Percentiles rank a stretch among this genome's conserved stretches.
Evolutionary conservation across 2,888 invertebrate genomes (phyloP).

Genomic region (Mesorhabditis belari): DNA sequence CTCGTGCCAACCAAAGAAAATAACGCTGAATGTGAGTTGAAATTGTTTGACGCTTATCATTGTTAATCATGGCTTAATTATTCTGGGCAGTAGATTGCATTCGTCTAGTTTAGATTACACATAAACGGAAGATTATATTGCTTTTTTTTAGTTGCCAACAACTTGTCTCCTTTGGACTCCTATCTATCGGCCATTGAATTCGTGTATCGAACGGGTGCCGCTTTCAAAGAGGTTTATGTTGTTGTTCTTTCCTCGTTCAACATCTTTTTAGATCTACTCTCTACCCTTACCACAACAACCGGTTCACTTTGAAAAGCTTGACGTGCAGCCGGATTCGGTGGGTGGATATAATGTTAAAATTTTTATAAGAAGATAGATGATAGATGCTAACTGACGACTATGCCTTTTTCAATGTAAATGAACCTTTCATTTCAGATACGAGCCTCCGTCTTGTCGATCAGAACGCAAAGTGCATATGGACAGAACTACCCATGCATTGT

Average conservation of each 20-base stretch:
- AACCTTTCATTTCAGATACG: neutral
- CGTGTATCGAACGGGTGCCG: neutral
- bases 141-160: neutral
- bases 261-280: neutral
- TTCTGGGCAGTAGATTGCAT: neutral
- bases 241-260: neutral
- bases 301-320: no score
- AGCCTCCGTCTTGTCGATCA: slow-evolving; percentile 2
- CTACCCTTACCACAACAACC: neutral
- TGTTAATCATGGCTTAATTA: no score
- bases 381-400: neutral
- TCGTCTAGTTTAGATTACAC: neutral
- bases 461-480: slow-evolving; percentile 3
- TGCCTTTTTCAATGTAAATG: no score
- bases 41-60: no score
- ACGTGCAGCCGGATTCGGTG: no score
- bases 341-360: no score
- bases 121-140: neutral
- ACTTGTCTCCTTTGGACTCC: neutral
- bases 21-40: no score
- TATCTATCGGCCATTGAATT: neutral
- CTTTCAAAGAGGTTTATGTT: neutral
- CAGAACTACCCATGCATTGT: slow-evolving; percentile 8
- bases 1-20: no score
- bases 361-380: no score